Base-by-base conservation (phyloP, 2,888 invertebrate species). In the Apeira syringaria region DNA sequence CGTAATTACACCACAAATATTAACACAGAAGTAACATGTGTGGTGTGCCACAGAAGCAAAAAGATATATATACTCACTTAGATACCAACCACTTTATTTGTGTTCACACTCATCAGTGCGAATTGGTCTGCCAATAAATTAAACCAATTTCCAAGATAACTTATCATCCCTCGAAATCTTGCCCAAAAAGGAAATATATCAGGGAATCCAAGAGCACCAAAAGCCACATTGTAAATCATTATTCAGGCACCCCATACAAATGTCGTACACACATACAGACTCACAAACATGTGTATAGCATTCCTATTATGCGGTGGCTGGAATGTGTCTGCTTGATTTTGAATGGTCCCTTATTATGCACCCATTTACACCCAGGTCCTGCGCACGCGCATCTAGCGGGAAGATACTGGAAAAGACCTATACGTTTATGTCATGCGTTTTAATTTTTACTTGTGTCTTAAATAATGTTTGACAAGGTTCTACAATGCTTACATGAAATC, bases 261-360 rank as follows among this genome's bases (percentile, higher is more conserved):
- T 79, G 87, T 87, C 53, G 61, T 61, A 71, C 72, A 69, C 65
- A 73, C 72, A 68, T 68, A 68, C 66, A 57, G 59, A 66, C 74
- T 62, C 65, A 67, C 75, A 71, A 80, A 86, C 86, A 86, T 76
- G 85, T 87, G 87, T 86, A 82, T 75, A 67, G 68, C 67, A 80
- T 81, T 74, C 82, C 83, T 82, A 87, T 87, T 86, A 86, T 87
- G 82, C 58, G 43, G 73, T 53, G 64, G 61, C 44, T 61, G 82
- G 85, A 85, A 87, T 86, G 84, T 68, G 70, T 80, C 79, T 65
- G 69, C 61, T 74, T 87, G 85, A 87, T 88, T 86, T 88, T 88
- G 87, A 85, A 88, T 87, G 85, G 79, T 61, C 74, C 68, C 85
- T 88, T 87, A 88, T 87, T 89, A 89, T 89, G 88, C 88, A 85